These are phyloP conservation scores for Scatophagus argus DNA, from an alignment of 2,113 vertebrate species.

Conservation along the genomic window DNA sequence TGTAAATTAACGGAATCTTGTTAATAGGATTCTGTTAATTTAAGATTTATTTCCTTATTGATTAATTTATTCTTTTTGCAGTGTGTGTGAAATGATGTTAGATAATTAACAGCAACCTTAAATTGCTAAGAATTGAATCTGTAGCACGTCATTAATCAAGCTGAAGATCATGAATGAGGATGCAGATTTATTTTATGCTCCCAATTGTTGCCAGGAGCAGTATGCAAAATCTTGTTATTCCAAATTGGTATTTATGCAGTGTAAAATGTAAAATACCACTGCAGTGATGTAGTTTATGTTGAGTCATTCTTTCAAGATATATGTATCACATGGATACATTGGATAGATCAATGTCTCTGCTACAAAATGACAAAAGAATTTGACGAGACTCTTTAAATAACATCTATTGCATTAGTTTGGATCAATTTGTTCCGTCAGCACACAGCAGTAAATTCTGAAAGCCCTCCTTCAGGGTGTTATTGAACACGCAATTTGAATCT, in stretches of 20 bases:
- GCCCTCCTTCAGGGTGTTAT: constrained; percentile 49
- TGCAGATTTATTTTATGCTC: constrained; percentile 60
- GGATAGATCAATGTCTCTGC: constrained; percentile 28
- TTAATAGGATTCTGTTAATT: constrained; percentile 82
- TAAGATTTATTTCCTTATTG: constrained; percentile 76
- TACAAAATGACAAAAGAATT: constrained; percentile 35
- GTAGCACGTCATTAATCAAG: constrained; percentile 72
- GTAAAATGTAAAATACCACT: constrained; percentile 16
- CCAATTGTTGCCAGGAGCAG: constrained; percentile 49
- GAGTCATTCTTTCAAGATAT: constrained; percentile 20
- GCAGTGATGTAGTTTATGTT: constrained; percentile 26
- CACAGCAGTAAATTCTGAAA: constrained; percentile 55
- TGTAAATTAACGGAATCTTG: constrained; percentile 80
- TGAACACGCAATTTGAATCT: constrained; percentile 56
- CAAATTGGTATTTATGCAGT: constrained; percentile 61
- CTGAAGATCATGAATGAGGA: constrained; percentile 60
- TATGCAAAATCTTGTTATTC: constrained; percentile 33
- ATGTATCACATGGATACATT: constrained; percentile 4
- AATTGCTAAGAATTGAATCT: constrained; percentile 68
- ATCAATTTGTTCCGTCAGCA: constrained; percentile 57
- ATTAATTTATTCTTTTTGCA: constrained; percentile 68
- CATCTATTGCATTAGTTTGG: constrained; percentile 40
- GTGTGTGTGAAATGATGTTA: constrained; percentile 68
- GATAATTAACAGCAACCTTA: constrained; percentile 70
- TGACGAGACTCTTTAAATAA: constrained; percentile 37